Conservation (phyloP, 2,888 invertebrate genomes). For the Dasysyrphus tricinctus region DNA sequence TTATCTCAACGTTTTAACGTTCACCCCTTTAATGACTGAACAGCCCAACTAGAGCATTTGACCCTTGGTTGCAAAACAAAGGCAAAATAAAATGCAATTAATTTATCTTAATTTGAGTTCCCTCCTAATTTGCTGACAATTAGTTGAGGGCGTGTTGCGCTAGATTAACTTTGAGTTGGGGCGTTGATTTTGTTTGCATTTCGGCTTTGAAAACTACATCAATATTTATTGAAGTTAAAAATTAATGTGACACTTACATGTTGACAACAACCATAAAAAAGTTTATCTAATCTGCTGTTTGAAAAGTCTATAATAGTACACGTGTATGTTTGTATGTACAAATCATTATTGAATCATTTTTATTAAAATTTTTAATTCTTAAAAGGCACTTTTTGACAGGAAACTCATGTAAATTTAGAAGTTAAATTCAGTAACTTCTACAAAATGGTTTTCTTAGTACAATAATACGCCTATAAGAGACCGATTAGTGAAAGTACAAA, state of each 20-base stretch:
- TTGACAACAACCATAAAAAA: neutral
- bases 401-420: too few species aligned
- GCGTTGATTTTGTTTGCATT: neutral
- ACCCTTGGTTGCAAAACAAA: slow-evolving; percentile 11
- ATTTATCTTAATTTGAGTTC: slow-evolving; percentile 26
- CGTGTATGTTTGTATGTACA: too few species aligned
- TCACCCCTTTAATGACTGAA: neutral
- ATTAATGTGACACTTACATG: neutral
- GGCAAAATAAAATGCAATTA: slow-evolving; percentile 29
- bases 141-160: slow-evolving; percentile 22
- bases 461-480: too few species aligned
- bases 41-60: slow-evolving; percentile 4
- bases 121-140: slow-evolving; percentile 32
- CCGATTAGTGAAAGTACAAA: too few species aligned
- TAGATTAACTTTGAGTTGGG: slow-evolving; percentile 9
- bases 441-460: too few species aligned
- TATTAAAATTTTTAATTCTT: too few species aligned
- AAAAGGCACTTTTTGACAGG: too few species aligned
- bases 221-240: slow-evolving; percentile 26
- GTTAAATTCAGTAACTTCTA: too few species aligned
- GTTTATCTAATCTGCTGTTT: neutral
- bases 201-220: slow-evolving; percentile 19
- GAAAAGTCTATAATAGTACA: too few species aligned
- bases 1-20: neutral
- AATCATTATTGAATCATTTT: too few species aligned